Evolutionary conservation across 2,888 invertebrate genomes (phyloP).

Genomic region (Cylindroiulus punctatus): DNA sequence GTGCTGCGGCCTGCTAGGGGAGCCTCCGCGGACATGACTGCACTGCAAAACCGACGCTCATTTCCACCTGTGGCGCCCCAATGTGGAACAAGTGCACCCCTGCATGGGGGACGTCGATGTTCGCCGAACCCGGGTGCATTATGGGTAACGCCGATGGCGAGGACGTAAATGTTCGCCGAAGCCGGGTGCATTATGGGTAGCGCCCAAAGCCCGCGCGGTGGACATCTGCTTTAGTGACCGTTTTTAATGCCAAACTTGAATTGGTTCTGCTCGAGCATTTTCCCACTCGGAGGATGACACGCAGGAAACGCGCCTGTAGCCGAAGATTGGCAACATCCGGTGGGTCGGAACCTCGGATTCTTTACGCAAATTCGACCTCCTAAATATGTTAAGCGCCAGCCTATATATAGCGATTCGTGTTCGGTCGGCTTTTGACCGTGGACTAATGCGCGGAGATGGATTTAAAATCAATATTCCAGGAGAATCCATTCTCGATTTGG

Average conservation of each 20-base stretch:
- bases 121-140: too few relatives aligned
- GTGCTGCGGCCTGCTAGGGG: slow-evolving; percentile 1
- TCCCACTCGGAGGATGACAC: slow-evolving; percentile 6
- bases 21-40: neutral
- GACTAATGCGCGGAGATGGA: slow-evolving; percentile 1
- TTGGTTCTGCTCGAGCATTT: neutral
- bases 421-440: slow-evolving; percentile 34
- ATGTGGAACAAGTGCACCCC: slow-evolving; percentile 22
- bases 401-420: neutral
- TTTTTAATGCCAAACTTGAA: too few relatives aligned
- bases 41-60: neutral
- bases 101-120: too few relatives aligned
- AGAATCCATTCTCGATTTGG: slow-evolving; percentile 6
- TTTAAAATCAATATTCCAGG: slow-evolving; percentile 37
- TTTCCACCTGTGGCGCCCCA: slow-evolving; percentile 7
- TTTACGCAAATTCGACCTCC: slow-evolving; percentile 22
- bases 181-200: too few relatives aligned
- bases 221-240: too few relatives aligned
- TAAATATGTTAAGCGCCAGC: slow-evolving; percentile 14
- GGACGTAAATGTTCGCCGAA: too few relatives aligned
- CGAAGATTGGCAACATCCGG: slow-evolving; percentile 42
- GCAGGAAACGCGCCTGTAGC: slow-evolving; percentile 14
- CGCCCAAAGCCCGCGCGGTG: too few relatives aligned
- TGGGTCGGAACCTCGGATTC: neutral
- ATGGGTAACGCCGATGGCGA: too few relatives aligned